A percentile compares a stretch with the other conserved stretches of the same genome.
These are phyloP conservation scores for Antitype chi DNA, from an alignment of 2,888 invertebrate species.

Conservation along the genomic window DNA sequence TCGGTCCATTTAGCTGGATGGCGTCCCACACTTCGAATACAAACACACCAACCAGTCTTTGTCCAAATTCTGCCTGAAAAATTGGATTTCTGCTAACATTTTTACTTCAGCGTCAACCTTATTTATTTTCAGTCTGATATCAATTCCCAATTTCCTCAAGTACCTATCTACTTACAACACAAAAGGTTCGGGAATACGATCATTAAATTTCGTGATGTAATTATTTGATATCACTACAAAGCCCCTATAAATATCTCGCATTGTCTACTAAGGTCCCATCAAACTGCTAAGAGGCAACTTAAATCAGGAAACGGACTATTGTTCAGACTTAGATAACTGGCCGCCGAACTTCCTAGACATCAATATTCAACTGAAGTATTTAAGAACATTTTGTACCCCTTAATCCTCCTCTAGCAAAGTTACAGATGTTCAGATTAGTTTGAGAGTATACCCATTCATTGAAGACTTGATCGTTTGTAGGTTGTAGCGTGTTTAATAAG, in stretches of 20 bases:
- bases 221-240: constrained; percentile 57
- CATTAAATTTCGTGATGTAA: constrained; percentile 51
- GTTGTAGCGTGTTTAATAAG: constrained; percentile 60
- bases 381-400: constrained; percentile 73
- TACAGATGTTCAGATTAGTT: constrained; percentile 79
- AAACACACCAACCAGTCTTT: background rate
- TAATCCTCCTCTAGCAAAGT: constrained; percentile 76
- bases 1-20: background rate
- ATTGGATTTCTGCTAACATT: background rate
- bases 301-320: constrained; percentile 67
- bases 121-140: constrained; percentile 48
- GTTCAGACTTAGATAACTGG: constrained; percentile 65
- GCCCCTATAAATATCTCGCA: constrained; percentile 42
- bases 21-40: background rate
- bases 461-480: constrained; percentile 72
- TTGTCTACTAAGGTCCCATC: constrained; percentile 50
- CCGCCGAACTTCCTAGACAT: constrained; percentile 72
- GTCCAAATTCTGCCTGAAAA: background rate
- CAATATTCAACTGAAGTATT: constrained; percentile 70
- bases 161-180: constrained; percentile 31
- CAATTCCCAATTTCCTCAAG: constrained; percentile 47
- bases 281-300: constrained; percentile 50
- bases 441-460: constrained; percentile 76
- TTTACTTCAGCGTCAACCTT: constrained; percentile 20
- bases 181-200: constrained; percentile 50